Conservation (phyloP, 2,888 invertebrate species). For the Tetragonisca angustula region DNA sequence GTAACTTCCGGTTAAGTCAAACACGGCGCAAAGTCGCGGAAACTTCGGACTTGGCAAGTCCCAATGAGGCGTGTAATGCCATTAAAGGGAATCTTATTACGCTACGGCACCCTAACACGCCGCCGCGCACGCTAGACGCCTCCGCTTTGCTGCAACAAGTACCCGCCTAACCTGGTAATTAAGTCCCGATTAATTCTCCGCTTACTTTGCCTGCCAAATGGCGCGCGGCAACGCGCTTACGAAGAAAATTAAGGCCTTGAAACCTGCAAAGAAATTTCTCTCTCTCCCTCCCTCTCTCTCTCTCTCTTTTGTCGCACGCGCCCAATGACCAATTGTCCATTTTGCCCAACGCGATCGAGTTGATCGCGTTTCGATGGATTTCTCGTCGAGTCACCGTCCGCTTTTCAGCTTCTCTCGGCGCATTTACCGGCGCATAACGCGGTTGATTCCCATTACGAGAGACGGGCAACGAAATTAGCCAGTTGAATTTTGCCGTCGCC, state of each 20-base stretch:
- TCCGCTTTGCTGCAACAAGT: constrained; percentile 79
- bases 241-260: constrained; percentile 50
- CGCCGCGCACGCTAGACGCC: constrained; percentile 69
- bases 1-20: constrained; percentile 83
- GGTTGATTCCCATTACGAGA: constrained; percentile 28
- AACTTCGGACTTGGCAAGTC: constrained; percentile 83
- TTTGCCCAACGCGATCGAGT: constrained; percentile 21
- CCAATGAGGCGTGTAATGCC: constrained; percentile 84
- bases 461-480: constrained; percentile 31
- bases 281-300: not conserved
- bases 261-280: constrained; percentile 38
- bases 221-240: constrained; percentile 60
- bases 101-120: constrained; percentile 76
- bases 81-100: constrained; percentile 84
- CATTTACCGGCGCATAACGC: not conserved
- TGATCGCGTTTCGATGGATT: constrained; percentile 44
- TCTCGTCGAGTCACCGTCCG: constrained; percentile 22
- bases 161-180: constrained; percentile 78
- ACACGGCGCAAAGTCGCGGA: constrained; percentile 79
- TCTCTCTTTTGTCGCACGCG: no score
- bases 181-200: constrained; percentile 81
- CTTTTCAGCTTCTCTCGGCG: not conserved
- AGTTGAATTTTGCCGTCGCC: constrained; percentile 22
- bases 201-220: constrained; percentile 76
- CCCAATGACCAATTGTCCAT: not conserved